Evolutionary conservation across 2,888 invertebrate genomes (phyloP), one percentile per base, ranked within the genome.

Genomic region (Campoplex capitator): DNA sequence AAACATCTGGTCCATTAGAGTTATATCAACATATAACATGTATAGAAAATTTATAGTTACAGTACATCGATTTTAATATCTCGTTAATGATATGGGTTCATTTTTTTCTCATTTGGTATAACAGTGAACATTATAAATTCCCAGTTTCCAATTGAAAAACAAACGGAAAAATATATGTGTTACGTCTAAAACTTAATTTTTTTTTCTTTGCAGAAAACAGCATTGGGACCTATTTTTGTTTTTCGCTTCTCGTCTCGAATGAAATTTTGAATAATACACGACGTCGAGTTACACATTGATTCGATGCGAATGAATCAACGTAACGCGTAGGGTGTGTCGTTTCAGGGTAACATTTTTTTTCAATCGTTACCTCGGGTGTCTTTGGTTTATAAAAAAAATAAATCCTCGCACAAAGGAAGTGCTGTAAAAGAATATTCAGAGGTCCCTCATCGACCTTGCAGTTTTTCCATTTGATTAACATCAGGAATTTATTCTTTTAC

Each of bases 1-100:
- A 94, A 94, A 94, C 92, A 93, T 94, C 93, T 94, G 94, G 94
- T 94, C 93, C 94, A 92, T 94, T 93, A 93, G 91, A 93, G 89
- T 93, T 92, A 92, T 92, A 89, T 93, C 90, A 93, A 94, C 93
- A 93, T 93, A 92, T 93, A 94, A 94, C 94, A 93, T 93, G 93
- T 92, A 94, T 94, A 94, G 93, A 94, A 94, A 94, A 93, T 92
- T 93, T 92, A 91, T 92, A 91, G 90, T 91, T 92, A 92, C 90
- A 90, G 88, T 93, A 93, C 92, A 93, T 89, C 91, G 91, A 92
- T 92, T 91, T 91, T 84, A 82, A 65, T 84, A 86, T 78, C 84
- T 85, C 80, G 73, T 82, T 84, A 87, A 82, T 89, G 89, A 90
- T 89, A 88, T 89, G 88, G 87, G 84, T 71, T 75, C 45, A 11